Evolutionary conservation across 2,113 vertebrate species (phyloP), one percentile per base, ranked within the genome.

Genomic region (Tichodroma muraria): DNA sequence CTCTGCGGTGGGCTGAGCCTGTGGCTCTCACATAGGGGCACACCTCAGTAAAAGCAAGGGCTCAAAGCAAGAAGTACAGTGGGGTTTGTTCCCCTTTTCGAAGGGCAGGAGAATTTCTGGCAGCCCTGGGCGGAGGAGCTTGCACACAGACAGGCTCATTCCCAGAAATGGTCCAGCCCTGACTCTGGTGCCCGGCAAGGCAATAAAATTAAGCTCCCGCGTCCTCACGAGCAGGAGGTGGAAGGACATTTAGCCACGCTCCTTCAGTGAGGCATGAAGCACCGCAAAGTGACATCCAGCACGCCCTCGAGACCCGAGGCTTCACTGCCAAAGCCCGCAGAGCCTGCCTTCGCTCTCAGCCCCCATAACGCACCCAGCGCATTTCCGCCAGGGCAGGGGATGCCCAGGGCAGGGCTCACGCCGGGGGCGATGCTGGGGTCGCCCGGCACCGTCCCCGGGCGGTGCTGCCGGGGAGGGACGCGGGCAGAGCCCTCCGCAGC

Each of bases 311-410:
- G 70, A 89, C 5, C 60, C 2, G 45, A 71, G 19, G 18, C 19
- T 31, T 28, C 6, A 0, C 72, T 37, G 54, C 53, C 86, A 85
- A 40, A 83, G 54, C 63, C 68, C 1, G 3, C 85, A 82, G 49
- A 82, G 54, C 57, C 68, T 2, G 3, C 0, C 1, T 3, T 27
- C 15, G 4, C 73, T 71, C 40, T 16, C 38, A 24, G 19, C 38
- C 37, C 17, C 2, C 1, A 0, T 0, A 45, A 40, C 44, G 2
- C 53, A 0, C 25, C 31, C 1, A 0, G 9, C 0, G 1, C 38
- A 0, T 6, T 4, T 7, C 8, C 37, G 13, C 12, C 0, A 1
- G 1, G 1, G 2, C 7, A 35, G 37, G 21, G 42, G 2, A 28
- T 1, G 4, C 71, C 49, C 92, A 22, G 0, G 0, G 79, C 73